These are phyloP conservation scores for Acyrthosiphon pisum DNA, from an alignment of 1,140 invertebrate genomes.

Conservation along the genomic window DNA sequence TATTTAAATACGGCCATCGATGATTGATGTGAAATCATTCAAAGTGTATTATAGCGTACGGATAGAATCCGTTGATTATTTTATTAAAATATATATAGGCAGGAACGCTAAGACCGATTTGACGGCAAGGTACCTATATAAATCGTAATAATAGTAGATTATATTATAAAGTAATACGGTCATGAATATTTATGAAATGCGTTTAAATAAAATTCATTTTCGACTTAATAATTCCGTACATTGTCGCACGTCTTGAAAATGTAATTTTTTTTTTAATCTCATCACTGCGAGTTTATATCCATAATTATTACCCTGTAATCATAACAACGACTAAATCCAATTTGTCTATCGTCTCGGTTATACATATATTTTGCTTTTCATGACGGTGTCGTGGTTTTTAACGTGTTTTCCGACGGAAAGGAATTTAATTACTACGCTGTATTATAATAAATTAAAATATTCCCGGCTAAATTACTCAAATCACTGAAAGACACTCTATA, in stretches of 20 bases:
- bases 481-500: neutral
- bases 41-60: neutral
- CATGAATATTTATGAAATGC: conserved; percentile 28
- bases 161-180: neutral
- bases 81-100: neutral
- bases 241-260: neutral
- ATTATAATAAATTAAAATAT: conserved; percentile 18
- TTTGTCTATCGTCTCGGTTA: neutral
- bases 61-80: neutral
- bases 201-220: conserved; percentile 6
- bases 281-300: neutral
- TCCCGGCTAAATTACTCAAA: neutral
- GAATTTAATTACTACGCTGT: conserved; percentile 7
- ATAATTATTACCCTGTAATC: conserved; percentile 14
- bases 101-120: neutral
- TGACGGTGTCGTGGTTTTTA: neutral
- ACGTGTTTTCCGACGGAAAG: neutral
- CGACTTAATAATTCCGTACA: conserved; percentile 5
- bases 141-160: neutral
- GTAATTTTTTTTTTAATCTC: neutral
- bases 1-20: neutral
- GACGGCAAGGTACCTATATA: neutral
- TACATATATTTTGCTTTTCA: conserved; percentile 30
- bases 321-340: conserved; percentile 14
- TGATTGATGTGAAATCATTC: neutral